Evolutionary conservation across 2,888 invertebrate species (phyloP).

Genomic region (Malthinus seriepunctatus): DNA sequence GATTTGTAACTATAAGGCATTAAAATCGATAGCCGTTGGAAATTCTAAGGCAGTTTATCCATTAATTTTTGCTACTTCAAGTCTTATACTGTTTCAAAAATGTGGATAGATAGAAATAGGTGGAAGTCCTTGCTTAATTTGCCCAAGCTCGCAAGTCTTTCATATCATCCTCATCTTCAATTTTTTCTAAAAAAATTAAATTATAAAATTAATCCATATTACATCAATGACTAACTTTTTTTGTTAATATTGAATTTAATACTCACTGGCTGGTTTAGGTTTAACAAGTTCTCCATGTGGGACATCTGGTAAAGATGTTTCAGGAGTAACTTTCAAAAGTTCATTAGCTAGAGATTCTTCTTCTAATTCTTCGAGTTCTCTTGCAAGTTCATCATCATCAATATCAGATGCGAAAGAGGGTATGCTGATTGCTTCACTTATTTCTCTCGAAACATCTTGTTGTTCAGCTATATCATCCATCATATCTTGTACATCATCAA

Average conservation of each 20-base stretch:
- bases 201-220: too few species aligned
- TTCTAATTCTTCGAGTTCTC: slow-evolving; percentile 84
- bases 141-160: slow-evolving; percentile 76
- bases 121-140: slow-evolving; percentile 56
- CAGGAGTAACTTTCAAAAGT: slow-evolving; percentile 71
- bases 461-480: slow-evolving; percentile 99
- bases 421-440: slow-evolving; percentile 97
- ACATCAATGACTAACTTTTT: neutral
- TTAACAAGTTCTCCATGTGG: slow-evolving; percentile 56
- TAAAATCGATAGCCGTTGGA: too few species aligned
- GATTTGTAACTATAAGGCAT: too few species aligned
- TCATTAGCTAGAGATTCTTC: slow-evolving; percentile 90
- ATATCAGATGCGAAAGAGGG: slow-evolving; percentile 91
- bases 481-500: slow-evolving; percentile 97
- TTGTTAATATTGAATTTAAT: neutral
- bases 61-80: too few species aligned
- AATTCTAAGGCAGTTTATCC: too few species aligned
- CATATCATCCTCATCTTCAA: slow-evolving; percentile 68
- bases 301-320: slow-evolving; percentile 68
- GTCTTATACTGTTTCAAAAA: too few species aligned
- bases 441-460: slow-evolving; percentile 97
- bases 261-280: slow-evolving; percentile 46
- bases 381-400: slow-evolving; percentile 87
- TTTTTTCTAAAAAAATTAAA: slow-evolving; percentile 56
- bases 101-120: too few species aligned